phyloP scores from a whole-genome alignment of 1,140 invertebrate genomes.

The Brachionus rotundiformis region DNA sequence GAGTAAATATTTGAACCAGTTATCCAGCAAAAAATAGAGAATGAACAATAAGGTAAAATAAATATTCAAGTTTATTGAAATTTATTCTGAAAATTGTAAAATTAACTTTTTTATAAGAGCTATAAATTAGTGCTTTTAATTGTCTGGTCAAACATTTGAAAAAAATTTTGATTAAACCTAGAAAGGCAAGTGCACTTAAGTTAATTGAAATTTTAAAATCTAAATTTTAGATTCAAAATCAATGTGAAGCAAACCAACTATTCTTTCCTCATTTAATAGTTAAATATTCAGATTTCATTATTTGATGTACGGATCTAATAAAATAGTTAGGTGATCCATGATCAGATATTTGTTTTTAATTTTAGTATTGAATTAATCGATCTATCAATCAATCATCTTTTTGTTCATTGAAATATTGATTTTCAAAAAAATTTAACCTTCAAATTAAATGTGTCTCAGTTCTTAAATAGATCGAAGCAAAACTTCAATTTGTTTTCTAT shows the following conservation, averaged over 20 bases:
- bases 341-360: neutral
- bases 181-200: neutral
- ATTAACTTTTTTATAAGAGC: slow-evolving; percentile 13
- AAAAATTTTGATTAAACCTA: neutral
- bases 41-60: neutral
- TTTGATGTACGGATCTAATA: neutral
- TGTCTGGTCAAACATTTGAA: slow-evolving; percentile 47
- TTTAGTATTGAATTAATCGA: neutral
- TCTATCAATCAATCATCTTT: neutral
- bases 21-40: neutral
- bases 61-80: neutral
- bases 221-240: neutral
- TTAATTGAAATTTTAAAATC: neutral
- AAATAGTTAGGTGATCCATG: neutral
- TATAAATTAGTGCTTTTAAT: slow-evolving; percentile 36
- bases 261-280: neutral
- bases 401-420: neutral
- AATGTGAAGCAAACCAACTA: neutral
- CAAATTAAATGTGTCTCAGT: neutral
- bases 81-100: neutral
- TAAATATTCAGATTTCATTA: neutral
- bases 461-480: neutral
- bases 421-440: neutral
- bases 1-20: slow-evolving; percentile 39
- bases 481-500: neutral